Evolutionary conservation across 1,140 invertebrate species (phyloP), one percentile per base, ranked within the genome.

Genomic region (Aphelinus certus): DNA sequence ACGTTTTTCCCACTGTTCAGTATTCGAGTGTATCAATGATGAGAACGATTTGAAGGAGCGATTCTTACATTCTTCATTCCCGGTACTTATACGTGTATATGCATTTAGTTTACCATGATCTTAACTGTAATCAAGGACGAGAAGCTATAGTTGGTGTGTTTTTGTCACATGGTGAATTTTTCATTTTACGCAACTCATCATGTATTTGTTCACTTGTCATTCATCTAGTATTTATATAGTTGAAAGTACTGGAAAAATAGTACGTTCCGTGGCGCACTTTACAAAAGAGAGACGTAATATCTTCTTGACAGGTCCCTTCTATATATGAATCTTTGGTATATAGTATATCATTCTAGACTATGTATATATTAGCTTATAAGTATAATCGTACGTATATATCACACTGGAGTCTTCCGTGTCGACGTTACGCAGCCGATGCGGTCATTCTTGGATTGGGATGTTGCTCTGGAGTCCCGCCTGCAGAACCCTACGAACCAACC

Each of bases 391-490:
- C 9, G 45, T 75, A 49, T 69, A 71, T 81, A 80, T 83, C 81
- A 83, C 81, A 83, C 82, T 83, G 83, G 77, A 77, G 68, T 77
- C 81, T 76, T 53, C 68, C 66, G 9, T 76, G 51, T 51, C 77
- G 73, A 69, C 60, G 48, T 73, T 74, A 78, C 9, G 70, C 75
- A 5, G 75, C 75, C 56, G 48, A 62, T 67, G 75, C 63, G 55
- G 53, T 73, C 2, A 43, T 77, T 62, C 64, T 67, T 67, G 49
- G 62, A 6, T 67, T 49, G 51, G 49, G 62, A 72, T 71, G 75
- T 49, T 9, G 48, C 47, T 56, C 63, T 46, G 9, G 80, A 81
- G 81, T 80, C 80, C 81, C 79, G 81, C 82, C 81, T 77, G 81
- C 81, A 79, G 81, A 83, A 82, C 79, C 82, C 82, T 83, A 45